Conservation (phyloP, 1,140 invertebrate genomes). For the Zophobas atratus region DNA sequence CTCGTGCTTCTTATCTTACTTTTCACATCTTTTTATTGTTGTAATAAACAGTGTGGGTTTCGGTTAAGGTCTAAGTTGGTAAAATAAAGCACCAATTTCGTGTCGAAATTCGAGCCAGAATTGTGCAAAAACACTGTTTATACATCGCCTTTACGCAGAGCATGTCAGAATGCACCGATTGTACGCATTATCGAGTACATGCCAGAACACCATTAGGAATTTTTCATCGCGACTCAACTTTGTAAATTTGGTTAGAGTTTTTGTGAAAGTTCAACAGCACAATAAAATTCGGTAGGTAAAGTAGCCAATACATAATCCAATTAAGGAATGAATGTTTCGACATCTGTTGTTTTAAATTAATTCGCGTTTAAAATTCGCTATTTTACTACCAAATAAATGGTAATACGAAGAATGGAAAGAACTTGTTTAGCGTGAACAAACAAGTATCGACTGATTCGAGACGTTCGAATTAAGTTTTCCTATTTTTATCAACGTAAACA, state of each 20-base stretch:
- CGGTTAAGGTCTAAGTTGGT: constrained; percentile 19
- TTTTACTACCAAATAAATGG: too few species aligned
- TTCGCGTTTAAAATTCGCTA: neutral
- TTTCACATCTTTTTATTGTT: constrained; percentile 43
- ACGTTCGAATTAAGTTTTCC: too few species aligned
- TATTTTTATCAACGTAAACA: too few species aligned
- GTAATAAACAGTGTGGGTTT: constrained; percentile 63
- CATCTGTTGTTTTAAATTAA: neutral
- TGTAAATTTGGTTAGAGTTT: too few species aligned
- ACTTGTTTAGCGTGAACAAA: too few species aligned
- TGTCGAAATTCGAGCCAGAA: too few species aligned
- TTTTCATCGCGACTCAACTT: neutral
- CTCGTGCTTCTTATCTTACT: constrained; percentile 1
- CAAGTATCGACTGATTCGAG: too few species aligned
- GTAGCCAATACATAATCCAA: neutral
- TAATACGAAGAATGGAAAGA: too few species aligned
- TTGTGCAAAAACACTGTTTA: constrained; percentile 2
- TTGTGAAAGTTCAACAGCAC: too few species aligned
- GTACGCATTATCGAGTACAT: neutral
- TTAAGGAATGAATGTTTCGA: neutral
- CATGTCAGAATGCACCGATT: constrained; percentile 20
- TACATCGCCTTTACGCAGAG: constrained; percentile 8
- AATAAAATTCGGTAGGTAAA: neutral
- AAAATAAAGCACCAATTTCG: neutral
- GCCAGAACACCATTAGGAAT: too few species aligned